A percentile compares a stretch with the other conserved stretches of the same genome.
Evolutionary conservation across 2,888 invertebrate genomes (phyloP).

Genomic region (Lumbricus terrestris): DNA sequence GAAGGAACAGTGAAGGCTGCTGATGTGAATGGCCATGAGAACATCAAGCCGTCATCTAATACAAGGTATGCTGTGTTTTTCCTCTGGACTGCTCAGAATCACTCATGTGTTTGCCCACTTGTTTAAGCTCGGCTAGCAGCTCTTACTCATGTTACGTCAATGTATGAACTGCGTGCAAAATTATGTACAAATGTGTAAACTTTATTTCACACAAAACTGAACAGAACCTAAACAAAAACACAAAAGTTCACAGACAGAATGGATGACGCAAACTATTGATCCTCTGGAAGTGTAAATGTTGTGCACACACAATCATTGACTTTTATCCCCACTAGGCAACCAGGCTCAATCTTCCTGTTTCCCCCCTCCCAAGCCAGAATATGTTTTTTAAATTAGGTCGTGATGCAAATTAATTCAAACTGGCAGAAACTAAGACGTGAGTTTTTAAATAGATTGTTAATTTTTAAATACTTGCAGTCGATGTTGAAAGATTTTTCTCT

Average conservation of each 20-base stretch:
- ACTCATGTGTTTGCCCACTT: neutral
- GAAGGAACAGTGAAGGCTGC: neutral
- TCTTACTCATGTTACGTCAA: neutral
- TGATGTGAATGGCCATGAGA: neutral
- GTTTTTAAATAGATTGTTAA: neutral
- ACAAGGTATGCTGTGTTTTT: neutral
- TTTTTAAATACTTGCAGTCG: neutral
- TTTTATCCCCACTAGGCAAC: no score
- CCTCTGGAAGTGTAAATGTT: no score
- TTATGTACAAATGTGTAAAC: no score
- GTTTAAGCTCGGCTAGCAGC: neutral
- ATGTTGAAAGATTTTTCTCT: neutral
- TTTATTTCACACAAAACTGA: no score
- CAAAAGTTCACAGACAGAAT: no score
- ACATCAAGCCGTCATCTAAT: neutral
- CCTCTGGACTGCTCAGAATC: neutral
- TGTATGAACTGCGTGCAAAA: neutral
- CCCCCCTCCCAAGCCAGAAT: no score
- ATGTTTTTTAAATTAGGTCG: no score
- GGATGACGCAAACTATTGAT: no score
- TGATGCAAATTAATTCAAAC: neutral
- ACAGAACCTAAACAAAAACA: no score
- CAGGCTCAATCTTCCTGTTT: no score
- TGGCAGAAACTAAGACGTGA: neutral
- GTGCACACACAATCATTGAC: no score